Evolutionary conservation across 2,888 invertebrate genomes (phyloP), one percentile per base, ranked within the genome.

Genomic region (Heliconius ismenius): DNA sequence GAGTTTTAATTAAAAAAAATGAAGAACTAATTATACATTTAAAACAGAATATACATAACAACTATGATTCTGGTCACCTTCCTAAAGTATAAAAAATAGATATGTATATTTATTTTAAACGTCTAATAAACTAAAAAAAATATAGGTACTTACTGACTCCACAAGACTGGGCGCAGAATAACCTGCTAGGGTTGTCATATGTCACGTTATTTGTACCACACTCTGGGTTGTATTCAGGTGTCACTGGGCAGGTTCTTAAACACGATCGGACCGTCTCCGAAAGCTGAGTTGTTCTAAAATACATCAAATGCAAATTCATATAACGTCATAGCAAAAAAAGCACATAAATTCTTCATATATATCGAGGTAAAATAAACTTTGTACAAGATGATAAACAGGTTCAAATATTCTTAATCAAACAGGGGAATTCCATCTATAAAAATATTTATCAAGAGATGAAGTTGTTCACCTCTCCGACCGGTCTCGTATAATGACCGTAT

Each of bases 141-240:
- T n/a, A 58, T 2, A 18, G 49, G 74, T 79, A 86, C 91, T 91
- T 83, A 95, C 95, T 82, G 43, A 86, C 78, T 80, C 94, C 95
- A 83, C 95, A 94, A 58, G 81, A 79, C 72, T 83, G 84, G 3
- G 92, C 92, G 77, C 94, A 94, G 18, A 81, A 80, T n/a, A 94
- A 81, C n/a, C 85, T 83, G 24, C 89, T 89, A 32, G 86, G 87
- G 79, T 94, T 95, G 49, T 82, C 82, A 80, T 94, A 95, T 0
- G 90, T 91, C n/a, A 86, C 83, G 21, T 86, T 85, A 76, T 93
- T 86, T 6, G 86, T 86, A 6, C 92, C 94, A 81, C 94, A 94
- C 1, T 94, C 91, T 1, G 94, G 95, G 81, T 92, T 92, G 82
- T 91, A 94, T 76, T 92, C 88, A 1, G 86, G 70, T 0, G 93